Conservation (phyloP, 1,140 invertebrate species). For the Steinernema feltiae region DNA sequence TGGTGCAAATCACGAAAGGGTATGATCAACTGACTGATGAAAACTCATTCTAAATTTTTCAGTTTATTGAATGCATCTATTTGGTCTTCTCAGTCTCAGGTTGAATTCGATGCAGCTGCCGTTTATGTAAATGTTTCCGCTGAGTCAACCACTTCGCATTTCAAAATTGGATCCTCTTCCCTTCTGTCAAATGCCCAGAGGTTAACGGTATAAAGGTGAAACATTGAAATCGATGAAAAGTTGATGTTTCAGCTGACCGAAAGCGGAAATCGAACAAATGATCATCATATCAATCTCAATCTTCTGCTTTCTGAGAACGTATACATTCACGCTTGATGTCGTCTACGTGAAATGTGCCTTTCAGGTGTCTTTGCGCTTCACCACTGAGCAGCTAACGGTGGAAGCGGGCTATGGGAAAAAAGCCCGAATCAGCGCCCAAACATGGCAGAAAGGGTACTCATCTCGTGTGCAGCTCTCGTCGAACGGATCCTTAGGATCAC, state of each 20-base stretch:
- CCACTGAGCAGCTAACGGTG: not conserved
- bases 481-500: not conserved
- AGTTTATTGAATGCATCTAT: not conserved
- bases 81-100: not conserved
- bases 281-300: no score
- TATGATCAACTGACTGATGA: not conserved
- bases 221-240: not conserved
- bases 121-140: not conserved
- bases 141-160: not conserved
- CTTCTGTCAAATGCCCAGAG: not conserved
- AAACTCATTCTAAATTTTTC: not conserved
- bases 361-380: not conserved
- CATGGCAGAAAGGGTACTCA: not conserved
- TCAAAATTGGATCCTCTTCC: not conserved
- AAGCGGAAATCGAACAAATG: not conserved
- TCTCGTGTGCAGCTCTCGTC: not conserved
- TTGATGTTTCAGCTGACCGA: not conserved
- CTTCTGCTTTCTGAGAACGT: no score
- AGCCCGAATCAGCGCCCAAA: not conserved
- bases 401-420: not conserved
- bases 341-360: not conserved
- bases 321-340: no score
- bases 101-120: not conserved
- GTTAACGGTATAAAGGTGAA: not conserved
- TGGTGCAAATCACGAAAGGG: not conserved